Base-by-base conservation (phyloP, 2,797 vertebrate genomes). In the Epinephelus awoara region DNA sequence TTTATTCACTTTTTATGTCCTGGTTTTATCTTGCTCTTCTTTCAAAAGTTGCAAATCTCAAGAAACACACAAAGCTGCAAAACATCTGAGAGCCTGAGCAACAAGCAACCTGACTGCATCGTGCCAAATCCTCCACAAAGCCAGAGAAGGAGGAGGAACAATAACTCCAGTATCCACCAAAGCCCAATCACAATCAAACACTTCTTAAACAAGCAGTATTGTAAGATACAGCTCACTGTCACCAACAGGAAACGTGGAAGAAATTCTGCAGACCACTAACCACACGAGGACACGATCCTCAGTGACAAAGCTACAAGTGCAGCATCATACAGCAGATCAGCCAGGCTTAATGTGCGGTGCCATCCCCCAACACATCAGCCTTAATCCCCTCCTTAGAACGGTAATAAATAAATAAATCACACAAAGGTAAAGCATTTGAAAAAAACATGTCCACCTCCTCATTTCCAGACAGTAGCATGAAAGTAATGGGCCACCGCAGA, bases 51-150 rank as follows among this genome's bases (percentile, higher is more conserved):
- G 38, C 4, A 27, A 40, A 63, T 51, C 2, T 51, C 49, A 17
- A 51, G 12, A 3, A 56, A 38, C 38, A 46, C 54, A 52, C 12
- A 25, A 1, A 57, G 19, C 14, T 10, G 38, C 34, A 51, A 65
- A 54, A 46, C 18, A 58, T 40, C 21, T 47, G 47, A 40, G 51
- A 64, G 44, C 25, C 15, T 6, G 6, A 67, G 15, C 21, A 59
- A 29, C 5, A 21, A 58, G 1, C 8, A 71, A 40, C 23, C 13
- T 21, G n/a, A 63, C 13, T 72, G 4, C 2, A 15, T 38, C 1
- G 3, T 25, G 25, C 14, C 49, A 62, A 78, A 71, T 44, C 56
- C 52, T 27, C 46, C 19, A 40, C 46, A 59, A 65, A 63, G 19
- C 49, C 23, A 47, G 29, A 51, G 14, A 59, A 55, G 62, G 11